A percentile compares a stretch with the other conserved stretches of the same genome.
These are phyloP conservation scores for Petrocephalus sullivani DNA, from an alignment of 2,797 vertebrate species.

Conservation along the genomic window DNA sequence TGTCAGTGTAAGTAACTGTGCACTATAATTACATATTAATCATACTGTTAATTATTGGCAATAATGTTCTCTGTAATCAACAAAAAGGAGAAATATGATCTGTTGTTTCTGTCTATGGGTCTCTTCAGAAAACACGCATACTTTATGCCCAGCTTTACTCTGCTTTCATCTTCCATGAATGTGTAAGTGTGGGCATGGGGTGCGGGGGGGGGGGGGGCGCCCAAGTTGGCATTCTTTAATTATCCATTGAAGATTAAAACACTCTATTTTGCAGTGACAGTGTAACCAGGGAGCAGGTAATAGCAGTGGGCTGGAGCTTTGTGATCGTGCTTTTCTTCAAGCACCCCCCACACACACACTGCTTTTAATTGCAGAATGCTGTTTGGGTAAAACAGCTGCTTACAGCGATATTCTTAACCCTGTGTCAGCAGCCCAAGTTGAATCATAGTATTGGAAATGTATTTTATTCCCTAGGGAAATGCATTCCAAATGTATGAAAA, in stretches of 20 bases:
- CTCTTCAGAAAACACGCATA: slow-evolving; percentile 2
- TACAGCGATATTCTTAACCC: slow-evolving; percentile 63
- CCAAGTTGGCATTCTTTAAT: slow-evolving; percentile 70
- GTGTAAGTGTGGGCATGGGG: slow-evolving; percentile 54
- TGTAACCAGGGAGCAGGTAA: slow-evolving; percentile 42
- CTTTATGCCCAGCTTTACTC: slow-evolving; percentile 36
- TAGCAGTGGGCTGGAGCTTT: slow-evolving; percentile 56
- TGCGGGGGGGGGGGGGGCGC: slow-evolving; percentile 43
- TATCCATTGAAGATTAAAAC: slow-evolving; percentile 73
- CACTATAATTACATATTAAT: slow-evolving; percentile 25
- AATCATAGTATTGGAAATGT: slow-evolving; percentile 71
- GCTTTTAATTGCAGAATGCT: slow-evolving; percentile 58
- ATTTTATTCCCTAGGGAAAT: slow-evolving; percentile 75
- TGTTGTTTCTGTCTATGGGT: slow-evolving; percentile 47
- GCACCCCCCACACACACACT: slow-evolving; percentile 24
- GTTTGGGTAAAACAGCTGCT: slow-evolving; percentile 60
- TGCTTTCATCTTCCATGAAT: slow-evolving; percentile 55
- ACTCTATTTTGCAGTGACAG: slow-evolving; percentile 52
- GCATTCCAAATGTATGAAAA: slow-evolving; percentile 74
- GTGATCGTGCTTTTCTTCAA: slow-evolving; percentile 56
- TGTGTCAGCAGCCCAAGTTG: slow-evolving; percentile 70
- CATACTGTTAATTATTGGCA: slow-evolving; percentile 60
- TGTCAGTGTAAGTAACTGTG: slow-evolving; percentile 3
- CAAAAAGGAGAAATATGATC: slow-evolving; percentile 61
- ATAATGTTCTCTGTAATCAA: slow-evolving; percentile 43